Conservation (phyloP, 1,140 invertebrate species). For the Brachystomella parvula region DNA sequence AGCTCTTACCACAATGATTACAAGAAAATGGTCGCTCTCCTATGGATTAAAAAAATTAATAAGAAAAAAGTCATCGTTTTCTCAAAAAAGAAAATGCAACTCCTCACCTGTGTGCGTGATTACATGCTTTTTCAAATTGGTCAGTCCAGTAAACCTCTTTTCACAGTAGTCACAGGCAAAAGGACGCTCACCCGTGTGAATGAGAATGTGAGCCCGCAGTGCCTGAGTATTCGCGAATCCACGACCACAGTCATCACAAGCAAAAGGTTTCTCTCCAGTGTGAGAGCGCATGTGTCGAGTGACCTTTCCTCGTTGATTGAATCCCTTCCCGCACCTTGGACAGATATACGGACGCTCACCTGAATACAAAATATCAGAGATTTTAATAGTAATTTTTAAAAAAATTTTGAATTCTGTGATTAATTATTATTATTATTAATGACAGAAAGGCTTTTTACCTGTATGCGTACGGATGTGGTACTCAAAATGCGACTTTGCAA, state of each 20-base stretch:
- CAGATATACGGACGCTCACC: slow-evolving; percentile 51
- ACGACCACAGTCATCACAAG: slow-evolving; percentile 32
- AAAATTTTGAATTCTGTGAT: background rate
- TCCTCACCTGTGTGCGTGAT: slow-evolving; percentile 41
- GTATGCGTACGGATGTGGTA: slow-evolving; percentile 42
- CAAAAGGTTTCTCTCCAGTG: slow-evolving; percentile 38
- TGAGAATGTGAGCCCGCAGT: slow-evolving; percentile 31
- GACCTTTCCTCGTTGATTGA: slow-evolving; percentile 45
- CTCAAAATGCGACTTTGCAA: slow-evolving; percentile 39
- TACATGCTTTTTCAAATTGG: slow-evolving; percentile 43
- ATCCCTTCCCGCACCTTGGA: slow-evolving; percentile 48
- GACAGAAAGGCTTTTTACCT: slow-evolving; percentile 40
- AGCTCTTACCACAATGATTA: slow-evolving; percentile 49
- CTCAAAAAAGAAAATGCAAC: background rate
- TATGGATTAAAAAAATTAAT: slow-evolving; percentile 38
- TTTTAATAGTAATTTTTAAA: background rate
- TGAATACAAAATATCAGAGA: slow-evolving; percentile 41
- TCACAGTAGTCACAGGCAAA: slow-evolving; percentile 43
- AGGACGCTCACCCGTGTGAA: slow-evolving; percentile 40
- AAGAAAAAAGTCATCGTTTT: background rate
- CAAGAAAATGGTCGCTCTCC: slow-evolving; percentile 51
- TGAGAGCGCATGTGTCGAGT: slow-evolving; percentile 39
- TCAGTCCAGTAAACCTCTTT: slow-evolving; percentile 44
- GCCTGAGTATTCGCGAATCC: slow-evolving; percentile 38
- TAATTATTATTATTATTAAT: background rate